Percentiles rank a stretch among this genome's conserved stretches.
Evolutionary conservation across 2,797 vertebrate genomes (phyloP).

Genomic region (Chromis chromis): DNA sequence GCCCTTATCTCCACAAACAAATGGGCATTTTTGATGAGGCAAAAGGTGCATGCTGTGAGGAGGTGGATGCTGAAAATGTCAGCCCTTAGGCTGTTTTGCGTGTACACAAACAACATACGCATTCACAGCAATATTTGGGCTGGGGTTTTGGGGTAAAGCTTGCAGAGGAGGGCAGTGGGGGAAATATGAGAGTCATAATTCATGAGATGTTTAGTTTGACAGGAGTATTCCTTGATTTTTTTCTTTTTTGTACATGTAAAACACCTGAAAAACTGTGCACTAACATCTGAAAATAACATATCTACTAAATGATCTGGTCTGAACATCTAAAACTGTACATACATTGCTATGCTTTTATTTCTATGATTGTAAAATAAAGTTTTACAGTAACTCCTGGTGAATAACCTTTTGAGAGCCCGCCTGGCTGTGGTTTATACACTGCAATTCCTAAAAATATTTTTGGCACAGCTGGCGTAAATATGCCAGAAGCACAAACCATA

Average conservation of each 20-base stretch:
- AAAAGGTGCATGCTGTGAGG: conserved; percentile 31
- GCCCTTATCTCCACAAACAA: conserved; percentile 6
- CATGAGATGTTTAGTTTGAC: not conserved
- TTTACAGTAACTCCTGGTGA: not conserved
- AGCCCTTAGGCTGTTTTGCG: conserved; percentile 33
- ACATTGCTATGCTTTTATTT: not conserved
- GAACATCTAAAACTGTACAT: not conserved
- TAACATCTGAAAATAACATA: conserved; percentile 17
- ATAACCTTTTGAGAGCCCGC: conserved; percentile 4
- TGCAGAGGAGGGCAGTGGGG: conserved; percentile 22
- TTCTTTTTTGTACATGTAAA: not conserved
- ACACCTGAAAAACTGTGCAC: not conserved
- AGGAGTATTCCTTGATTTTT: not conserved
- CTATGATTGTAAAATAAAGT: not conserved
- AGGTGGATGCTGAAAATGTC: conserved; percentile 41
- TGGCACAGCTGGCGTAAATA: conserved; percentile 20
- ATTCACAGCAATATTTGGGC: conserved; percentile 25
- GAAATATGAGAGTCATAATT: conserved; percentile 10
- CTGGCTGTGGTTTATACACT: not conserved
- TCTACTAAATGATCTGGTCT: not conserved
- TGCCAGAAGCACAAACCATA: not conserved
- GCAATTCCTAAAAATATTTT: not conserved
- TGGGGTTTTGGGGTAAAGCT: conserved; percentile 42
- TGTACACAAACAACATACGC: conserved; percentile 24
- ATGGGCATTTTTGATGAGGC: conserved; percentile 15